Conservation (phyloP, 2,113 vertebrate genomes). For the Oceanites oceanicus region DNA sequence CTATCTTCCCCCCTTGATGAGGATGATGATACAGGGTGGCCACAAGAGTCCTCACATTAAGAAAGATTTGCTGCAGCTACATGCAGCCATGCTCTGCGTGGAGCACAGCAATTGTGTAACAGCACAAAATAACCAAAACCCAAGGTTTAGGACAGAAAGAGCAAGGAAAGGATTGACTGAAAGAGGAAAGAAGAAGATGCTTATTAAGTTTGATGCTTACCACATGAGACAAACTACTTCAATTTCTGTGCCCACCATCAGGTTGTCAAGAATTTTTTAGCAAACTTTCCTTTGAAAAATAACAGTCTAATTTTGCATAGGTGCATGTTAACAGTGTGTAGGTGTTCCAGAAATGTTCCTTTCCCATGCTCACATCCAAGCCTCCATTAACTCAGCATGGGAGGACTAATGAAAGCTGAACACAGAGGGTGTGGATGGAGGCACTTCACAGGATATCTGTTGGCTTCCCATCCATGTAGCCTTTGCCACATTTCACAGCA, state of each 20-base stretch:
- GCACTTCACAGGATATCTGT: neutral
- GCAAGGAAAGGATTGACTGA: neutral
- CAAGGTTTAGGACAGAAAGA: neutral
- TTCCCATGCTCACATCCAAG: neutral
- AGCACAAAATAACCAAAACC: neutral
- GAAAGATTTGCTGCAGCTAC: neutral
- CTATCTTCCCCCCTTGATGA: neutral
- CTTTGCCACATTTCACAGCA: neutral
- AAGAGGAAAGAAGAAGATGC: neutral
- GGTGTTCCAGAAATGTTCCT: neutral
- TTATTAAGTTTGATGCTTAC: neutral
- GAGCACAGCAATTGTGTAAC: neutral
- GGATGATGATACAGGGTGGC: neutral
- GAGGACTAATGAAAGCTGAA: neutral
- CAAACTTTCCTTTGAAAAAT: neutral
- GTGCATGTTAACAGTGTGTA: neutral
- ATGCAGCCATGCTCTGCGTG: neutral
- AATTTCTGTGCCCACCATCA: neutral
- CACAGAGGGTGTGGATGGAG: accelerated
- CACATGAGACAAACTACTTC: neutral
- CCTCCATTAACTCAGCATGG: neutral
- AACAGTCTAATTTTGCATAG: neutral
- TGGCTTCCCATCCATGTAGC: neutral
- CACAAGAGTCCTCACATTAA: neutral
- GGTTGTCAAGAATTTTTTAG: neutral